Base-by-base conservation (phyloP, 2,797 vertebrate species). In the Luscinia luscinia region DNA sequence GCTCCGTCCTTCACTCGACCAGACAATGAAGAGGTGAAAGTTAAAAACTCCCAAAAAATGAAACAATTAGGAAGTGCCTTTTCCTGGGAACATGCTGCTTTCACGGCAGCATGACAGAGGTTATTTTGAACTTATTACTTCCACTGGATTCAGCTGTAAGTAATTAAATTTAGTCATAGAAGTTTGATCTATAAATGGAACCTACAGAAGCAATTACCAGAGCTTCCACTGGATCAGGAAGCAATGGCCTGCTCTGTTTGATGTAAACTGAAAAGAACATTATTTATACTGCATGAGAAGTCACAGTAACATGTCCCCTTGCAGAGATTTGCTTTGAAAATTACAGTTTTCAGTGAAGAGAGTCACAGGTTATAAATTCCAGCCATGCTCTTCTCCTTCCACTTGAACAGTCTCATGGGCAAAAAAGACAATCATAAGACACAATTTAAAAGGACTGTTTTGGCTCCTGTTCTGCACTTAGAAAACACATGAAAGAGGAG, bases 111-210 rank as follows among this genome's bases (percentile, higher is more conserved):
- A 73, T 54, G 75, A 93, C 80, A 70, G 85, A 93, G 95, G 94
- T 90, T 97, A 96, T 95, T 97, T 67, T 94, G 75, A 97, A 95
- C 84, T 87, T 83, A 93, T 19, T 94, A 70, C 85, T 97, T 94
- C 66, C 62, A 97, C 91, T 93, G 79, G 89, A 95, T 97, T 95
- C 96, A 97, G 98, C 96, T 94, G 73, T 87, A 94, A 97, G 97
- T 97, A 97, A 98, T 97, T 96, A 95, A 90, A 97, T 97, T 96
- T 96, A 97, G 96, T 45, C 93, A 85, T 41, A 97, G 96, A 96
- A 90, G 95, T 82, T 95, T 96, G 97, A 98, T 98, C 98, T 97
- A 97, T 97, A 98, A 98, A 98, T 97, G 97, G 97, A 98, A 98
- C 96, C 97, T 97, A 97, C 97, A 98, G 97, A 98, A 97, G 97